These are phyloP conservation scores for Pocota personata DNA, from an alignment of 2,888 invertebrate genomes.

Conservation along the genomic window DNA sequence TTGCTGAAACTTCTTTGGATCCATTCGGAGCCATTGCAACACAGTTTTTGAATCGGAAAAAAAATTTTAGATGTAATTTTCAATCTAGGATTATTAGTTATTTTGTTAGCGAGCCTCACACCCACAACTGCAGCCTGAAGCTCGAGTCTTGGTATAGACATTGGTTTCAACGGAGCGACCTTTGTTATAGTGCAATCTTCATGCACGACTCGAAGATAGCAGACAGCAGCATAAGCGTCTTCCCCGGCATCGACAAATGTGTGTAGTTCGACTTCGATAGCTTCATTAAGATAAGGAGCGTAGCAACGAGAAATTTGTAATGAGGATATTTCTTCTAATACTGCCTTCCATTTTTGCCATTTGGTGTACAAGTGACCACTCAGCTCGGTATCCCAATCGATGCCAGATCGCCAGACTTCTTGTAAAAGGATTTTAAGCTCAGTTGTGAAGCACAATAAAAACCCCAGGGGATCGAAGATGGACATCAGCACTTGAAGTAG, in stretches of 20 bases:
- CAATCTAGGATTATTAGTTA: background rate
- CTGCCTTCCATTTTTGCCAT: no score
- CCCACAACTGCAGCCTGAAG: no score
- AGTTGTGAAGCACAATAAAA: constrained; percentile 57
- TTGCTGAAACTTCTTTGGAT: constrained; percentile 53
- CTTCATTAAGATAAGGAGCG: constrained; percentile 38
- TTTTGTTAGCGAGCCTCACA: no score
- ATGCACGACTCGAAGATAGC: constrained; percentile 63
- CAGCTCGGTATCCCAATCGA: constrained; percentile 59
- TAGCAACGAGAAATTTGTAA: constrained; percentile 63
- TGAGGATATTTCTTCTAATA: constrained; percentile 46
- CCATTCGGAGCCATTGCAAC: constrained; percentile 58
- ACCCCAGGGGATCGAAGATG: constrained; percentile 67
- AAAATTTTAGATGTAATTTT: no score
- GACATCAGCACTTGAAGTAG: constrained; percentile 66
- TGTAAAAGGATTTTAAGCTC: constrained; percentile 64
- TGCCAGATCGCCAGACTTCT: constrained; percentile 70
- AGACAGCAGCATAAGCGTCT: constrained; percentile 74
- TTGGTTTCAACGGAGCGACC: no score
- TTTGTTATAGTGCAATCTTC: no score
- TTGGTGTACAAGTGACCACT: constrained; percentile 18
- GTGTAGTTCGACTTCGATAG: no score
- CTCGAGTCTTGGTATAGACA: no score
- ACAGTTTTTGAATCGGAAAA: constrained; percentile 34
- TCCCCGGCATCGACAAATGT: no score